Conservation (phyloP, 2,797 vertebrate genomes). For the Tadarida brasiliensis region DNA sequence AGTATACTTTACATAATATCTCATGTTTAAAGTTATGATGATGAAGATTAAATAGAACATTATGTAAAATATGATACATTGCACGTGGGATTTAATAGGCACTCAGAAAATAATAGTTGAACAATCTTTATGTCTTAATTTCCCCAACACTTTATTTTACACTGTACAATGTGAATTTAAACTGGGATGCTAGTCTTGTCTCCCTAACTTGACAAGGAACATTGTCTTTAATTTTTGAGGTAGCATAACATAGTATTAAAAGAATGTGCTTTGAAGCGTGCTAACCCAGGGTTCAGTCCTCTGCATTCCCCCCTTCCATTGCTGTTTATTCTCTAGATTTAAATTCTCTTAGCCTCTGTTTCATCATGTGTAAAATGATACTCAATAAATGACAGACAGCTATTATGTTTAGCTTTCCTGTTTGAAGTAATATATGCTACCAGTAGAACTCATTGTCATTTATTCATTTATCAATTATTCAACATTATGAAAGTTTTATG, state of each 20-base stretch:
- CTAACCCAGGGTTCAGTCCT: neutral
- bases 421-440: neutral
- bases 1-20: neutral
- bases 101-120: neutral
- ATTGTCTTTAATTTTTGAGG: neutral
- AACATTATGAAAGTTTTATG: neutral
- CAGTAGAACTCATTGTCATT: neutral
- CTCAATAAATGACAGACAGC: neutral
- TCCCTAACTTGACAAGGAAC: neutral
- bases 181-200: neutral
- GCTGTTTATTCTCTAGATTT: neutral
- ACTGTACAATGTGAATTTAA: neutral
- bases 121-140: neutral
- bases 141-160: neutral
- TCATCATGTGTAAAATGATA: neutral
- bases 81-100: neutral
- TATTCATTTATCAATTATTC: neutral
- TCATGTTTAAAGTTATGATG: neutral
- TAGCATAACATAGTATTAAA: neutral
- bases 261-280: neutral
- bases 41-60: neutral
- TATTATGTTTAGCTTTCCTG: neutral
- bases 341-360: neutral
- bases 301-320: rapidly evolving
- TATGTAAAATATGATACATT: neutral